These are phyloP conservation scores for Myanophis thanlyinensis DNA, from an alignment of 2,113 vertebrate genomes.

Conservation along the genomic window DNA sequence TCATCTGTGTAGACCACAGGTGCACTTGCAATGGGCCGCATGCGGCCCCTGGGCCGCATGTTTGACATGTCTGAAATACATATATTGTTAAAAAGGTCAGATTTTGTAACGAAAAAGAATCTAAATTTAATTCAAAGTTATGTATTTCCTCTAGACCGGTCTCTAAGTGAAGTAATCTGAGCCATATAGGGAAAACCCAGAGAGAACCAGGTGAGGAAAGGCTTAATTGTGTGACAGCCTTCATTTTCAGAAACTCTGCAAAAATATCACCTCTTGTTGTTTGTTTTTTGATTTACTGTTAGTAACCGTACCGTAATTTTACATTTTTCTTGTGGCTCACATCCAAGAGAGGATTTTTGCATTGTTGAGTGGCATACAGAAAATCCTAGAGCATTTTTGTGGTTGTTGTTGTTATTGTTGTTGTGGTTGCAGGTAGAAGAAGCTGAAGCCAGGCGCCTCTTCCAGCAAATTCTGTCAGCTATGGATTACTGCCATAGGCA, in stretches of 20 bases:
- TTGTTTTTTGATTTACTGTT: neutral
- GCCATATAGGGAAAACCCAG: neutral
- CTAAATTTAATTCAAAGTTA: neutral
- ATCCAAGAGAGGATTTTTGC: constrained; percentile 18
- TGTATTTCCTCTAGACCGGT: neutral
- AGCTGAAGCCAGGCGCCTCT: constrained; percentile 90
- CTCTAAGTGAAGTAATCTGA: neutral
- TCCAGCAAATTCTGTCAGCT: constrained; percentile 97
- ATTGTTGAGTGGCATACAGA: neutral
- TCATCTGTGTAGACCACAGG: no score
- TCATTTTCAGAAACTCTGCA: neutral
- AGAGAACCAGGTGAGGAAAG: neutral
- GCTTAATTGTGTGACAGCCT: neutral
- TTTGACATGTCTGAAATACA: no score
- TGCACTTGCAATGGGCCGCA: no score
- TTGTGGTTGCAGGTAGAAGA: constrained; percentile 83
- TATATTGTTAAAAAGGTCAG: neutral
- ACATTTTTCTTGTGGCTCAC: constrained; percentile 21
- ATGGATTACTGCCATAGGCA: constrained; percentile 99
- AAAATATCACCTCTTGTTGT: neutral
- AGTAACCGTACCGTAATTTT: neutral
- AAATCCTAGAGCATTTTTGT: neutral
- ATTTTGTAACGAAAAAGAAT: neutral
- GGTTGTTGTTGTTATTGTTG: neutral
- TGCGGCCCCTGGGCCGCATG: no score